Evolutionary conservation across 1,140 invertebrate species (phyloP).

Genomic region (Brevipalpus yothersi): DNA sequence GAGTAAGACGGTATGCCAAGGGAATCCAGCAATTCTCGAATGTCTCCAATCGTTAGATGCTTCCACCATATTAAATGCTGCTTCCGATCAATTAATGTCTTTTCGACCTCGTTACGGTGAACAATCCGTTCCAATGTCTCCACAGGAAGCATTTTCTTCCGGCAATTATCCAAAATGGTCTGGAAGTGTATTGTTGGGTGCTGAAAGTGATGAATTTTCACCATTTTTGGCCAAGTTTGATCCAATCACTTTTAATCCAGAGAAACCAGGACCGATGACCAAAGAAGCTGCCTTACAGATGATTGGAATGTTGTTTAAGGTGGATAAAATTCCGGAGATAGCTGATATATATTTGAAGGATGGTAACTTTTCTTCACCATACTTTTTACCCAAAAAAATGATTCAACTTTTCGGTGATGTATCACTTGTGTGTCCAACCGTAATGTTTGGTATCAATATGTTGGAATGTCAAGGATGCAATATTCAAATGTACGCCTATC

Average conservation of each 20-base stretch:
- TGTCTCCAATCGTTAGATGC: neutral
- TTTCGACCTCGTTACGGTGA: neutral
- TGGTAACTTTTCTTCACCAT: neutral
- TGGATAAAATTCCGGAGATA: neutral
- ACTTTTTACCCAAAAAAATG: neutral
- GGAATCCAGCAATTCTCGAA: neutral
- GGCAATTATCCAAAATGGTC: neutral
- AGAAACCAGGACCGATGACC: neutral
- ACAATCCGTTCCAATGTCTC: neutral
- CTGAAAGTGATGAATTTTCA: neutral
- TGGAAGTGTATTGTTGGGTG: neutral
- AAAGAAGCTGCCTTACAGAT: neutral
- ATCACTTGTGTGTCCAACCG: neutral
- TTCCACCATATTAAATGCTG: neutral
- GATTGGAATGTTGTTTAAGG: neutral
- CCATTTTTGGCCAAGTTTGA: neutral
- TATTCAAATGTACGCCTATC: too few relatives aligned
- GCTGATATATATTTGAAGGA: neutral
- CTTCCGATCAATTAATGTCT: neutral
- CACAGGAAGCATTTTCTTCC: neutral
- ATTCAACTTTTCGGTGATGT: neutral
- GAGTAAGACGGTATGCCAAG: neutral
- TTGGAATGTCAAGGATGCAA: too few relatives aligned
- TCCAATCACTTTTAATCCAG: neutral
- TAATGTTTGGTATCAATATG: neutral